A percentile compares a stretch with the other conserved stretches of the same genome.
phyloP scores from a whole-genome alignment of 2,113 vertebrate species.

The Tauraco erythrolophus region DNA sequence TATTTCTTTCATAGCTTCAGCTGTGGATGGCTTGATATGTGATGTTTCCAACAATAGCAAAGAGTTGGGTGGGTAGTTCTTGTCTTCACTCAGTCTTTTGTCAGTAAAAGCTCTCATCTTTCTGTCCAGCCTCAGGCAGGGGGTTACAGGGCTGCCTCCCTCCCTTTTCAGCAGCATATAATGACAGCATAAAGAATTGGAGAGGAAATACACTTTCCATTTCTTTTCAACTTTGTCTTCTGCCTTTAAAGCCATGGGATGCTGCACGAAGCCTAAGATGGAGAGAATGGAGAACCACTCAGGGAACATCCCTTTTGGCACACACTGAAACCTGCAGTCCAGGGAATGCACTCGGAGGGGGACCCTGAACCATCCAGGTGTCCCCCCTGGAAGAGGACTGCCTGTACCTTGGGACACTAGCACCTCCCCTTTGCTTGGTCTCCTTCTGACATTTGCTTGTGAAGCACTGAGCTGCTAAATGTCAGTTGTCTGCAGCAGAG shows the following conservation, averaged over 20 bases:
- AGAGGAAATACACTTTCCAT: not conserved
- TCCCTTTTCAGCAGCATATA: not conserved
- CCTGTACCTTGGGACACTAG: not conserved
- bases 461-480: not conserved
- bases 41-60: not conserved
- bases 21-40: not conserved
- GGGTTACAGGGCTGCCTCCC: not conserved
- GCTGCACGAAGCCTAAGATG: not conserved
- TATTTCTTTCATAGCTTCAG: conserved; percentile 28
- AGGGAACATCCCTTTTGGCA: not conserved
- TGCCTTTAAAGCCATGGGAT: not conserved
- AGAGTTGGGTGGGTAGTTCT: not conserved
- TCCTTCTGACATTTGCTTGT: not conserved
- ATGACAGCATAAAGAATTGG: not conserved
- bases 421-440: not conserved
- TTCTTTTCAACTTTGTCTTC: not conserved
- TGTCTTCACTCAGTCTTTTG: not conserved
- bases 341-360: not conserved
- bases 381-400: not conserved
- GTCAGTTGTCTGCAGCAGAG: not conserved
- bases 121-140: not conserved
- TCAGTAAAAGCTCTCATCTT: not conserved
- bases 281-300: not conserved
- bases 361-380: not conserved
- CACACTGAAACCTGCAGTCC: not conserved